Conservation (phyloP, 1,140 invertebrate genomes). For the Scaptodrosophila lebanonensis region DNA sequence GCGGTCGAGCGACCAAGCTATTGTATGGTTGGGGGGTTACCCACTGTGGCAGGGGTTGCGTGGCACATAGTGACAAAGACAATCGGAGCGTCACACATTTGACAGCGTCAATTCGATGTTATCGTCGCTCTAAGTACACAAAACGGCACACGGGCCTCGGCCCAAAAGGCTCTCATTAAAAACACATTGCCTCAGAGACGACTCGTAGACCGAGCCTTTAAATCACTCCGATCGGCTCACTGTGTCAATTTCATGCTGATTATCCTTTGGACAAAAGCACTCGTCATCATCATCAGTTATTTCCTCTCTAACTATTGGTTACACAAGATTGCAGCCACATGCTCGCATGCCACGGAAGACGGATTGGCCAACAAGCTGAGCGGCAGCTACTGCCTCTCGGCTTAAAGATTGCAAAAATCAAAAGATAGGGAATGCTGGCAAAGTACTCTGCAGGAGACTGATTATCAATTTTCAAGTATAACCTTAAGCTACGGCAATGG, state of each 20-base stretch:
- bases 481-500: too few relatives aligned
- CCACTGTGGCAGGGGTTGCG: constrained; percentile 10
- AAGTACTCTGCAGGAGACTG: too few relatives aligned
- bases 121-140: constrained; percentile 27
- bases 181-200: constrained; percentile 32
- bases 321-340: too few relatives aligned
- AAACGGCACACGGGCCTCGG: too few relatives aligned
- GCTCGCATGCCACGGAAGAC: too few relatives aligned
- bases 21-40: constrained; percentile 11
- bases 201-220: not conserved
- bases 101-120: constrained; percentile 25
- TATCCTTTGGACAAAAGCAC: not conserved
- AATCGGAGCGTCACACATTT: constrained; percentile 18
- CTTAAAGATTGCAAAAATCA: too few relatives aligned
- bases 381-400: too few relatives aligned
- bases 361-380: too few relatives aligned
- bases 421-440: too few relatives aligned
- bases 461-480: too few relatives aligned
- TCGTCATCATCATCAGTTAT: too few relatives aligned
- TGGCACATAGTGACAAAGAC: not conserved
- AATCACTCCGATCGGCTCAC: not conserved
- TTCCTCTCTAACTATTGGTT: too few relatives aligned
- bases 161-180: constrained; percentile 41
- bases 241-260: constrained; percentile 4
- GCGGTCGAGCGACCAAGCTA: not conserved